Evolutionary conservation across 1,140 invertebrate species (phyloP), one percentile per base, ranked within the genome.

Genomic region (Magallana angulata): DNA sequence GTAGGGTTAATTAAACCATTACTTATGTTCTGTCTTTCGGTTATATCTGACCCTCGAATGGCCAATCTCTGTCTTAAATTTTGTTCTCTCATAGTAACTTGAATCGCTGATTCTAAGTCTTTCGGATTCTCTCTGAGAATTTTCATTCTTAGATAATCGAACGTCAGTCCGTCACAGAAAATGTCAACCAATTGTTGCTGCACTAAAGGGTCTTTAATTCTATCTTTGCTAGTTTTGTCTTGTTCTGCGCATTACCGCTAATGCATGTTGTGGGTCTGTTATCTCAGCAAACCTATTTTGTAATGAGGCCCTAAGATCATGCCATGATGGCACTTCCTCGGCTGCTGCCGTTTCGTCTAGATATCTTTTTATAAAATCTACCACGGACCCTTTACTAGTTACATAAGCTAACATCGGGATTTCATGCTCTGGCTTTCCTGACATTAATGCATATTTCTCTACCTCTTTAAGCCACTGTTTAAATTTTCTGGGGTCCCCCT

Each of bases 81-180:
- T 71, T 24, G 18, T 71, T 18, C 64, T 1, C n/a, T 6, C n/a
- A 71, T 71, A 24, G 18, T 24, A 24, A 24, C 18, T 24, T 24
- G 18, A 24, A 24, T 24, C 18, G 18, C 18, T 24, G 18, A 24
- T 24, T 24, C 18, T 24, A 24, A 24, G 18, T 24, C 18, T 24
- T 24, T 24, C 18, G 18, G 18, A 24, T 24, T 24, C 18, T 24
- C 18, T 24, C 18, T 24, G 18, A 24, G 18, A 24, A 24, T 24
- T 24, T 24, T 24, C 18, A 24, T 24, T 24, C 18, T 24, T 24
- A 24, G 18, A 24, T 24, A 24, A 24, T 24, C 18, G 18, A 7
- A 48, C n/a, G 9, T 60, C 4, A 90, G 18, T 0, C 84, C 86
- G 30, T 90, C 83, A 36, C 80, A 85, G 81, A 89, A 89, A 56